Evolutionary conservation across 2,113 vertebrate species (phyloP).

Genomic region (Peromyscus maniculatus): DNA sequence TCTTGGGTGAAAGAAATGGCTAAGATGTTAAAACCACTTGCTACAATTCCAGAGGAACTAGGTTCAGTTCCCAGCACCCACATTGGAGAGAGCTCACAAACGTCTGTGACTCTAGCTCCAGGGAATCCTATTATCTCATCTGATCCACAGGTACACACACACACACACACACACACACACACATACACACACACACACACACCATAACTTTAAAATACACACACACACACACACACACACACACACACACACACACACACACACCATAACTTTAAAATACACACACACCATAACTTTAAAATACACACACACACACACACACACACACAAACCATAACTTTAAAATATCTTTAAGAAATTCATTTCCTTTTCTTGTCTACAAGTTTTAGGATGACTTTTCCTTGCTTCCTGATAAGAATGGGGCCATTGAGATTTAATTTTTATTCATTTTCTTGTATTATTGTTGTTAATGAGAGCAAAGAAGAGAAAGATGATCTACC

Average conservation of each 20-base stretch:
- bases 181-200: background rate
- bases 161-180: background rate
- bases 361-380: background rate
- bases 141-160: background rate
- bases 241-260: background rate
- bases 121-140: background rate
- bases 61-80: too few relatives aligned
- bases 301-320: background rate
- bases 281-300: too few relatives aligned
- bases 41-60: too few relatives aligned
- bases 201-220: background rate
- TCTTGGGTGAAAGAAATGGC: background rate
- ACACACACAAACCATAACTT: background rate
- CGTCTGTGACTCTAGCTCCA: background rate
- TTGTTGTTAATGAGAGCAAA: background rate
- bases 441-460: background rate
- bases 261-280: too few relatives aligned
- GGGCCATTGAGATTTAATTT: conserved; percentile 5
- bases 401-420: background rate
- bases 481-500: background rate
- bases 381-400: background rate
- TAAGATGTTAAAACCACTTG: background rate
- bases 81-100: background rate
- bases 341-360: background rate
- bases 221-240: background rate